Percentiles rank a stretch among this genome's conserved stretches.
Evolutionary conservation across 2,113 vertebrate genomes (phyloP).

Genomic region (Phrynocephalus versicolor): DNA sequence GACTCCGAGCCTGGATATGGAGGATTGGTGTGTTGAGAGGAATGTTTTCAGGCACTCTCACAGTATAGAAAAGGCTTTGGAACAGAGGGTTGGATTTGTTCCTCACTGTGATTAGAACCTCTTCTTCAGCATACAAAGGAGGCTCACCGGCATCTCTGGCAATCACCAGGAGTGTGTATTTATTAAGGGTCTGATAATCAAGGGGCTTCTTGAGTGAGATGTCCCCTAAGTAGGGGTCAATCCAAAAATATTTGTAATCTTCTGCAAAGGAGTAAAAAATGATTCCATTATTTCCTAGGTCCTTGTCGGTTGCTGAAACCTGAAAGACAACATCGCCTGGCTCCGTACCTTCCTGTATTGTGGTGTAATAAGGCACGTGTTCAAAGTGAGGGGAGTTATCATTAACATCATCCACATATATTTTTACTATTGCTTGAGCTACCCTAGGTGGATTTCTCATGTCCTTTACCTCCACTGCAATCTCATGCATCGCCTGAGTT

Average conservation of each 20-base stretch:
- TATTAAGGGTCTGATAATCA: slow-evolving; percentile 90
- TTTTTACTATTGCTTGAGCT: slow-evolving; percentile 82
- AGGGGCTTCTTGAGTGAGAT: slow-evolving; percentile 89
- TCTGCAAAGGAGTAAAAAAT: slow-evolving; percentile 86
- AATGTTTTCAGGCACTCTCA: slow-evolving; percentile 91
- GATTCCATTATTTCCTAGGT: slow-evolving; percentile 84
- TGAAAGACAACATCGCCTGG: slow-evolving; percentile 94
- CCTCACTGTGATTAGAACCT: slow-evolving; percentile 88
- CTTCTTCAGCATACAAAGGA: slow-evolving; percentile 74
- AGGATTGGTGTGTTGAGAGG: slow-evolving; percentile 88
- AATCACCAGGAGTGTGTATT: slow-evolving; percentile 85
- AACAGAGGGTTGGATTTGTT: slow-evolving; percentile 94
- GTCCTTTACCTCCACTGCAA: slow-evolving; percentile 88
- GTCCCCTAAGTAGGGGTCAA: slow-evolving; percentile 90
- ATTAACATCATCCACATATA: slow-evolving; percentile 89
- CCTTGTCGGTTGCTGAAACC: slow-evolving; percentile 85
- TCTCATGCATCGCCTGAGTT: slow-evolving; percentile 76
- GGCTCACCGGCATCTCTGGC: slow-evolving; percentile 86
- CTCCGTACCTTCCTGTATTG: slow-evolving; percentile 86
- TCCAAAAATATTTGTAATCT: slow-evolving; percentile 88
- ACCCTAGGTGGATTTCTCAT: slow-evolving; percentile 80
- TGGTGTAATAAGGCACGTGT: slow-evolving; percentile 86
- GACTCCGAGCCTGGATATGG: slow-evolving; percentile 94
- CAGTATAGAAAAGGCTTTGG: slow-evolving; percentile 88
- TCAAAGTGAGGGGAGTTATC: slow-evolving; percentile 89